Conservation (phyloP, 1,140 invertebrate species). For the Drosophila mayri region DNA sequence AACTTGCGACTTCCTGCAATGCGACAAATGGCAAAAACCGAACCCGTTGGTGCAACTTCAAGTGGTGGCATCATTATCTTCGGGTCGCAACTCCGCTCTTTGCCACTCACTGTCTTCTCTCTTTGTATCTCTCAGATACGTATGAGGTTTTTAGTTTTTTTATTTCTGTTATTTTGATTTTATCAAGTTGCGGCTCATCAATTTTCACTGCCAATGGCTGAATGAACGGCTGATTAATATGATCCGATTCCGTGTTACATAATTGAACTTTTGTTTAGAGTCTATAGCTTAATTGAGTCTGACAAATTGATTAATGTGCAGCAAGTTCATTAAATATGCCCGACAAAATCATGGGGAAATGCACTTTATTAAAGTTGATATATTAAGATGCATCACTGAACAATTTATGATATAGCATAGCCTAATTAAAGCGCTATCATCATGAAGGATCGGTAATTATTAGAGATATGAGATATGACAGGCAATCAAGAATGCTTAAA, state of each 20-base stretch:
- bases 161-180: slow-evolving; percentile 47
- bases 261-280: slow-evolving; percentile 51
- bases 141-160: slow-evolving; percentile 28
- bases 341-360: slow-evolving; percentile 18
- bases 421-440: slow-evolving; percentile 20
- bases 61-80: slow-evolving; percentile 61
- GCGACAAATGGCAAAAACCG: slow-evolving; percentile 52
- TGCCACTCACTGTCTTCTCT: slow-evolving; percentile 33
- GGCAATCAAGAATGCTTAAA: slow-evolving; percentile 8
- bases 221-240: slow-evolving; percentile 47
- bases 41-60: slow-evolving; percentile 49
- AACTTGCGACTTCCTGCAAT: slow-evolving; percentile 58
- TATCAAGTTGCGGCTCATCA: slow-evolving; percentile 14
- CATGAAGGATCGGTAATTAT: not conserved
- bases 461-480: not conserved
- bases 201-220: slow-evolving; percentile 36
- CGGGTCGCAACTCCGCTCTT: slow-evolving; percentile 40
- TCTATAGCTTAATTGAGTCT: slow-evolving; percentile 32
- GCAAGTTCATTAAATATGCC: slow-evolving; percentile 24
- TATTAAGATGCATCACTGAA: slow-evolving; percentile 1
- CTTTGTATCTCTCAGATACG: slow-evolving; percentile 9
- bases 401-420: slow-evolving; percentile 6
- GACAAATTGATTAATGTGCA: slow-evolving; percentile 48
- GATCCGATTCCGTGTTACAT: slow-evolving; percentile 39
- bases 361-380: slow-evolving; percentile 1